Evolutionary conservation across 1,140 invertebrate genomes (phyloP), one percentile per base, ranked within the genome.

Genomic region (Dreissena rostriformis): DNA sequence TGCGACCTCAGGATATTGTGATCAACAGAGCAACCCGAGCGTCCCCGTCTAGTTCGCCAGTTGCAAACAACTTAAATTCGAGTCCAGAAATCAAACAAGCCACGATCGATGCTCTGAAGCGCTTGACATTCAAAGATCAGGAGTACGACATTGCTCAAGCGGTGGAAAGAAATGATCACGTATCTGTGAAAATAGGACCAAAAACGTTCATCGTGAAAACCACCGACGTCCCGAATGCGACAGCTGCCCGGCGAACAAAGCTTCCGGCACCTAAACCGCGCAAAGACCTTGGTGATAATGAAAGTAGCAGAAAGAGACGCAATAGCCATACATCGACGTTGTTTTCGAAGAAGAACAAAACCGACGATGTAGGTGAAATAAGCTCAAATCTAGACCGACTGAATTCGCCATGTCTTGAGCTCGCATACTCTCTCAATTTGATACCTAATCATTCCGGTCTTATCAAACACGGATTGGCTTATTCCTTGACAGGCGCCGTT

Each of bases 211-310:
- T 61, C 6, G 17, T 24, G 11, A 61, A n/a, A 24, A n/a, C 57
- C 17, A 19, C 57, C 17, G 22, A 28, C 22, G 77, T n/a, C 29
- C 49, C 28, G 5, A 17, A 52, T 49, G 15, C 51, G 19, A 22
- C 22, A 22, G 39, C 24, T 10, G 14, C 1, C 29, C 53, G 4
- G 22, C 24, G 67, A 28, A 70, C 55, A 68, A 79, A 65, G 5
- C 52, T 79, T 11, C 77, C 77, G 14, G 77, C 77, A 6, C 77
- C 77, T n/a, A 79, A 55, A 71, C 65, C 66, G n/a, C 68, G 70
- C 28, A 28, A 67, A 24, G 28, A 26, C 7, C 22, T 70, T 51
- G 14, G 29, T 28, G 67, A 71, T n/a, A 53, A 79, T 12, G 52
- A 79, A 12, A 68, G 57, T 26, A 66, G 63, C 51, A 51, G 28